Percentiles rank a stretch among this genome's conserved stretches.
Evolutionary conservation across 2,888 invertebrate genomes (phyloP).

Genomic region (Drosophila percnosoma): DNA sequence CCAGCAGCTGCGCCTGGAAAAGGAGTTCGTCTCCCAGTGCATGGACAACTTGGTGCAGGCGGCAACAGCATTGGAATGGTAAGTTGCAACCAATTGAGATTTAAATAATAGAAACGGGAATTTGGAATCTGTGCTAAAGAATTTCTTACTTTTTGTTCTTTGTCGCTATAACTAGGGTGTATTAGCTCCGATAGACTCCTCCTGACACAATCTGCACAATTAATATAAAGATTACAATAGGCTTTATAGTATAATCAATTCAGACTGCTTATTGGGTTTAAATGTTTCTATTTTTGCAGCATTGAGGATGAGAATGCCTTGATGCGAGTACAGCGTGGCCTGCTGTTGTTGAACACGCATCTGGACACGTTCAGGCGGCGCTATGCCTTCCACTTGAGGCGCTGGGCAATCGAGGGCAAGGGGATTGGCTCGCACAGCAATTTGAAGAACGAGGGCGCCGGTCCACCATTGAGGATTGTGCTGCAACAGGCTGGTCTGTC

Average conservation of each 20-base stretch:
- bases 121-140: not conserved
- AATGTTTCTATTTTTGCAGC: slow-evolving; percentile 49
- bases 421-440: slow-evolving; percentile 91
- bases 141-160: not conserved
- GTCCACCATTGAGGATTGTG: slow-evolving; percentile 90
- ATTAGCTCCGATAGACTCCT: not conserved
- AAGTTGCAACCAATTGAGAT: slow-evolving; percentile 4
- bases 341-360: slow-evolving; percentile 95
- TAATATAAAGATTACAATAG: not conserved
- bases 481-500: slow-evolving; percentile 95
- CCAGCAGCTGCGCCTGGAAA: slow-evolving; percentile 94
- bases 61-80: slow-evolving; percentile 88
- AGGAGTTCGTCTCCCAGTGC: slow-evolving; percentile 96
- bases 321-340: slow-evolving; percentile 95
- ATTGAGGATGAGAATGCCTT: slow-evolving; percentile 90
- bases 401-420: slow-evolving; percentile 94
- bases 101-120: not conserved
- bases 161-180: no score
- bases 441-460: slow-evolving; percentile 85
- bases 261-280: no score
- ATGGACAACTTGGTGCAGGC: slow-evolving; percentile 96
- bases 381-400: slow-evolving; percentile 94
- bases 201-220: not conserved
- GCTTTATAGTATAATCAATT: not conserved
- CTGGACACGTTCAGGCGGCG: slow-evolving; percentile 95